Conservation (phyloP, 2,113 vertebrate genomes). For the Suncus etruscus region DNA sequence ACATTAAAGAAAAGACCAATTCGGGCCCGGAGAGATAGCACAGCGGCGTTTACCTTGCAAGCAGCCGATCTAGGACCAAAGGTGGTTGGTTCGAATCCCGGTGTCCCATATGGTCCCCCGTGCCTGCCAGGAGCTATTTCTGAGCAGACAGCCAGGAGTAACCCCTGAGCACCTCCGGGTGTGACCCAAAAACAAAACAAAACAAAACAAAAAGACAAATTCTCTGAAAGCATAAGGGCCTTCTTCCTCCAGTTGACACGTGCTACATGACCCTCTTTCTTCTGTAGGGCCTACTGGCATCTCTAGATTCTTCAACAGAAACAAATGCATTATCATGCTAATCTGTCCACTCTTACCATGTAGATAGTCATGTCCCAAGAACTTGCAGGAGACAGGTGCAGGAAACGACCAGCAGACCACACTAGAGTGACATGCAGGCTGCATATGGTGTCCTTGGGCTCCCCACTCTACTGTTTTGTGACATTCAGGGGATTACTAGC, state of each 20-base stretch:
- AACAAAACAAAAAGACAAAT: neutral
- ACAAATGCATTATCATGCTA: neutral
- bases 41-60: too few species aligned
- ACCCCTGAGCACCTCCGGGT: too few species aligned
- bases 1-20: conserved; percentile 10
- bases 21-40: too few species aligned
- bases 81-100: too few species aligned
- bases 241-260: neutral
- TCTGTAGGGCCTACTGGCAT: neutral
- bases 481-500: neutral
- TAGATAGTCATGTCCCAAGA: fast-evolving
- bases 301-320: conserved; percentile 13
- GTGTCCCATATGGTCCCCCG: too few species aligned
- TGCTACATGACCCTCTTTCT: neutral
- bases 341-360: neutral
- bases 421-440: too few species aligned
- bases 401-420: neutral
- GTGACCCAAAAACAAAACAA: too few species aligned
- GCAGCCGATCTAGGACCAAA: too few species aligned
- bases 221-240: neutral
- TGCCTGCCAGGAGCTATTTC: too few species aligned
- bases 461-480: neutral
- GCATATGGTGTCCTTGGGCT: neutral
- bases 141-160: too few species aligned
- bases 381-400: neutral